Evolutionary conservation across 2,888 invertebrate genomes (phyloP), one percentile per base, ranked within the genome.

Genomic region (Parnassius orleans): DNA sequence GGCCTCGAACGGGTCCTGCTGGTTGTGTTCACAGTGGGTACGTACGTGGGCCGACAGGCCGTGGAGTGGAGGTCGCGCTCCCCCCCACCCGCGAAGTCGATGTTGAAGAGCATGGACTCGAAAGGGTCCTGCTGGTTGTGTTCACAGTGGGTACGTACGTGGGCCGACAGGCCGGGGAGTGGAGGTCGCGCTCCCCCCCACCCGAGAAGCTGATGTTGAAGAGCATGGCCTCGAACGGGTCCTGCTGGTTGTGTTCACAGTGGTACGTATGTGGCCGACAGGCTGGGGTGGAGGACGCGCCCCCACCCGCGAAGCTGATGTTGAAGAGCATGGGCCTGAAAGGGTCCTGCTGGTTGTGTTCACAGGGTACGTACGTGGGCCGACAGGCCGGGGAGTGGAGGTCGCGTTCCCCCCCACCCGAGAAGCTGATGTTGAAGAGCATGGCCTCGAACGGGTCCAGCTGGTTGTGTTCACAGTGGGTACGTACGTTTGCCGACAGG

Each of bases 81-180:
- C n/a, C 66, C 76, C 60, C 78, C 80, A 65, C 82, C 84, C 43
- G 85, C 83, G 80, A 88, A 95, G 72, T 94, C 94, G 93, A 95
- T 94, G 84, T 95, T 95, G 78, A 94, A 93, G 73, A 98, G n/a
- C 95, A 97, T 96, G 65, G 96, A 94, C 84, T 98, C 98, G 80
- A n/a, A 98, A 95, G 0, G 98, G 98, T 98, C 98, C 76, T 95
- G 94, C 89, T 98, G 98, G 93, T 99, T 99, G 61, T 95, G 95
- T 11, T 3, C n/a, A n/a, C 44, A 44, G 50, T 19, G n/a, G 24
- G 5, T 53, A 63, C 78, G 86, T 92, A 93, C 81, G 94, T 94
- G 78, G 94, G 91, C 67, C 94, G 91, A 83, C 95, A 95, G 77
- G 93, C 87, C 61, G 89, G 83, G 76, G 93, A 86, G 79, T 92